Conservation (phyloP, 2,113 vertebrate species). For the Saccopteryx bilineata region DNA sequence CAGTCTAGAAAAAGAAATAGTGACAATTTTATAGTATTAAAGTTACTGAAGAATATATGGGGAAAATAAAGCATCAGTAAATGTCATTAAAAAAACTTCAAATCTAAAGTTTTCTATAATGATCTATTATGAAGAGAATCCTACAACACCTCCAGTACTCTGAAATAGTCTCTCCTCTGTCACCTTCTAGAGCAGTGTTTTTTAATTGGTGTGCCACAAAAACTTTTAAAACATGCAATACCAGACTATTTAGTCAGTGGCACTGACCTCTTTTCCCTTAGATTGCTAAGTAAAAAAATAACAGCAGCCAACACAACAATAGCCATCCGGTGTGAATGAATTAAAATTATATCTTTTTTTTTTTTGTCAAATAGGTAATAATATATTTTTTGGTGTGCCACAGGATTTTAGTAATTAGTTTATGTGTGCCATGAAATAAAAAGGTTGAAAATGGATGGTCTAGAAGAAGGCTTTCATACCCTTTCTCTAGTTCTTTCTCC, state of each 20-base stretch:
- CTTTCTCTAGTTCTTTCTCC: neutral
- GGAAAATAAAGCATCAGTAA: neutral
- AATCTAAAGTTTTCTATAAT: slow-evolving; percentile 38
- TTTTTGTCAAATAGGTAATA: neutral
- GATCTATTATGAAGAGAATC: neutral
- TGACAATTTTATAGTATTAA: slow-evolving; percentile 48
- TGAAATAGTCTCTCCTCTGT: neutral
- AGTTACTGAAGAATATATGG: slow-evolving; percentile 29
- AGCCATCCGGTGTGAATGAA: neutral
- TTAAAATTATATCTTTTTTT: neutral
- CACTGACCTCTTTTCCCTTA: neutral
- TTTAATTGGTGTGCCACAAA: neutral
- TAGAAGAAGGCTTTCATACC: neutral
- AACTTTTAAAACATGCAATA: neutral
- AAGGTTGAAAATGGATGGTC: neutral
- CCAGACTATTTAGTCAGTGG: neutral
- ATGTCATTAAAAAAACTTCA: slow-evolving; percentile 46
- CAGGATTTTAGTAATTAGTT: neutral
- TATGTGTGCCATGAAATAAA: neutral
- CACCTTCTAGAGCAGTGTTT: neutral
- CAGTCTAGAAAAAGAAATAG: neutral
- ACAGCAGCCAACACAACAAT: neutral
- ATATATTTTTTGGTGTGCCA: neutral
- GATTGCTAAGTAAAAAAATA: neutral
- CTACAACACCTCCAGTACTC: neutral